Evolutionary conservation across 53 echinoderm and acorn worm genomes (phyloP), one percentile per base, ranked within the genome.

Genomic region (Mesocentrotus franciscanus): DNA sequence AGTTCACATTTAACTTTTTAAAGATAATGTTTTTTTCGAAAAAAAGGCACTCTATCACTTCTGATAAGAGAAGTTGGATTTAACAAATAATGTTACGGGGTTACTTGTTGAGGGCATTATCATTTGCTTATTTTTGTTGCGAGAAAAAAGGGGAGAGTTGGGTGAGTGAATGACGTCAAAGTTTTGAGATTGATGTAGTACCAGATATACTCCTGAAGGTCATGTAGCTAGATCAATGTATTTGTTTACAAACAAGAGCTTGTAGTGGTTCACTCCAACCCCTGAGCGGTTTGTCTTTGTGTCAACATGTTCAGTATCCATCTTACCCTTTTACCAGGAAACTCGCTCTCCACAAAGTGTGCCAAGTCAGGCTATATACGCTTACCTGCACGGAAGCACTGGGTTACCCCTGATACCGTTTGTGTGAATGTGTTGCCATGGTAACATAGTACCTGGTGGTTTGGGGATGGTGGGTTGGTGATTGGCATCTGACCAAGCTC

Each of bases 401-500:
- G 0, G 24, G 57, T 27, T 87, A 87, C 59, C 58, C 27, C 87
- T 58, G 58, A 87, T 55, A 84, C 84, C 22, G 55, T 84, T 20
- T 87, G 58, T 87, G 56, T 87, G n/a, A 87, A 58, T 15, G 12
- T 87, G 87, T 87, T 11, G 12, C 58, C 87, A 87, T 87, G 58
- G 87, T 87, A 58, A 87, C 58, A 2, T 87, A 59, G 58, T 87
- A 87, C 87, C 59, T 87, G 59, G 56, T 87, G 87, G 87, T 27
- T 56, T n/a, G 58, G 9, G 22, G 84, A 84, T 84, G 49, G 17
- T 87, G 87, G 58, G n/a, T 27, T 36, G 87, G 11, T 24, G 87
- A 27, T 87, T 87, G 87, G 87, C 87, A n/a, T 58, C n/a, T n/a
- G 87, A 87, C 87, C 87, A 87, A 87, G 58, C n/a, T 87, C n/a